Conservation (phyloP, 1,140 invertebrate species). For the Heliconius hewitsoni region DNA sequence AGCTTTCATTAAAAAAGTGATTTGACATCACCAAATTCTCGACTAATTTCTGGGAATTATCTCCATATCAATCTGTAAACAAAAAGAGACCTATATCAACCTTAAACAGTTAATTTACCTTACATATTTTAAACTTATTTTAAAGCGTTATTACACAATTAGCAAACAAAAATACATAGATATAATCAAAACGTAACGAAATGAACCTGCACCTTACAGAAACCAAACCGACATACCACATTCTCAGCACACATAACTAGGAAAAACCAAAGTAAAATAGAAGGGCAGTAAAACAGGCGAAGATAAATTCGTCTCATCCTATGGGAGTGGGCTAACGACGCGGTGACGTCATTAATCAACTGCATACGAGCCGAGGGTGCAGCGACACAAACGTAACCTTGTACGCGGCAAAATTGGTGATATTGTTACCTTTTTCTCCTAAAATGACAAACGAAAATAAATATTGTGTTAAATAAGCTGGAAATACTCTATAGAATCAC, state of each 20-base stretch:
- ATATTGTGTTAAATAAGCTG: background rate
- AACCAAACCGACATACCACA: background rate
- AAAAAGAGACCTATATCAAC: too few relatives aligned
- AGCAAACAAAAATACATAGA: too few relatives aligned
- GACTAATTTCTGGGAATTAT: too few relatives aligned
- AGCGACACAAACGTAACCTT: background rate
- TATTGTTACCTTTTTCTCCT: background rate
- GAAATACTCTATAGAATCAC: too few relatives aligned
- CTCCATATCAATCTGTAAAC: too few relatives aligned
- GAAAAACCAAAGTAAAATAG: constrained; percentile 27
- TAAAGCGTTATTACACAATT: too few relatives aligned
- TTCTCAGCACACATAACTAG: background rate
- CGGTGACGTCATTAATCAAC: constrained; percentile 58
- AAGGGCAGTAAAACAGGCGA: constrained; percentile 32
- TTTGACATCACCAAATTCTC: too few relatives aligned
- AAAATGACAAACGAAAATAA: background rate
- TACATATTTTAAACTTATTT: too few relatives aligned
- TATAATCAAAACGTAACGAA: too few relatives aligned
- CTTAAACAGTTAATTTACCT: too few relatives aligned
- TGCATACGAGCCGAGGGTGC: constrained; percentile 37
- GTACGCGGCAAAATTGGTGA: constrained; percentile 27
- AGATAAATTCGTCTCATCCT: constrained; percentile 40
- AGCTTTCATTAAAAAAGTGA: too few relatives aligned
- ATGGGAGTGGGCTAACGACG: constrained; percentile 44
- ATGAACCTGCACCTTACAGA: too few relatives aligned